Evolutionary conservation across 2,797 vertebrate genomes (phyloP).

Genomic region (Hypotaenidia philippensis): DNA sequence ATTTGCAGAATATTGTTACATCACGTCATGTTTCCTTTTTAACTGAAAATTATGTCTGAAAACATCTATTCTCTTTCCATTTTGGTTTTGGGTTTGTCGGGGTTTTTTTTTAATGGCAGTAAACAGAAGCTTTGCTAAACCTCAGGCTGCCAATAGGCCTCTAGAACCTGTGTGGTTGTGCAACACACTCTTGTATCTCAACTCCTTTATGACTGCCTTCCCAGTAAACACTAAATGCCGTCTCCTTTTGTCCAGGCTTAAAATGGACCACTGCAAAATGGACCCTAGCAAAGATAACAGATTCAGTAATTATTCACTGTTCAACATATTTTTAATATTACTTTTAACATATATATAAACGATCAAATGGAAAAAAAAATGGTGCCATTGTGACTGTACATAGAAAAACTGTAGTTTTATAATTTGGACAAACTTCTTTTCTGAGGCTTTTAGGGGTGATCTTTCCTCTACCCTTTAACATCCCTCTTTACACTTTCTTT

Average conservation of each 20-base stretch:
- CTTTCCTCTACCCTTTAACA: not conserved
- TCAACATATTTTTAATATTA: not conserved
- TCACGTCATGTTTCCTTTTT: not conserved
- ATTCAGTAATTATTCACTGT: not conserved
- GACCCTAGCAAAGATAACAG: not conserved
- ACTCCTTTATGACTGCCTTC: not conserved
- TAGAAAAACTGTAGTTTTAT: not conserved
- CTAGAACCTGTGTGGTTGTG: not conserved
- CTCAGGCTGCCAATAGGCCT: not conserved
- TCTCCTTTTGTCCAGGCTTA: not conserved
- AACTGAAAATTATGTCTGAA: not conserved
- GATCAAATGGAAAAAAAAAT: not conserved
- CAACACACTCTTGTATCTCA: not conserved
- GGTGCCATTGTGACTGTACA: not conserved
- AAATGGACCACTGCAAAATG: not conserved
- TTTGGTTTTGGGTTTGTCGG: not conserved
- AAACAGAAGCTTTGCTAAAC: not conserved
- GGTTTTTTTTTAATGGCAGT: not conserved
- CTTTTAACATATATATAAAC: not conserved
- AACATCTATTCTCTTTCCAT: not conserved
- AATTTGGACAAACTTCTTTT: not conserved
- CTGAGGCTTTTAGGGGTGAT: not conserved
- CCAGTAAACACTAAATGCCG: not conserved
- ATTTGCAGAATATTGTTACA: not conserved
- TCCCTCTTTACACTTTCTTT: constrained; percentile 27